A percentile compares a stretch with the other conserved stretches of the same genome.
Evolutionary conservation across 1,140 invertebrate genomes (phyloP).

Genomic region (Druon quercuslanigerum): DNA sequence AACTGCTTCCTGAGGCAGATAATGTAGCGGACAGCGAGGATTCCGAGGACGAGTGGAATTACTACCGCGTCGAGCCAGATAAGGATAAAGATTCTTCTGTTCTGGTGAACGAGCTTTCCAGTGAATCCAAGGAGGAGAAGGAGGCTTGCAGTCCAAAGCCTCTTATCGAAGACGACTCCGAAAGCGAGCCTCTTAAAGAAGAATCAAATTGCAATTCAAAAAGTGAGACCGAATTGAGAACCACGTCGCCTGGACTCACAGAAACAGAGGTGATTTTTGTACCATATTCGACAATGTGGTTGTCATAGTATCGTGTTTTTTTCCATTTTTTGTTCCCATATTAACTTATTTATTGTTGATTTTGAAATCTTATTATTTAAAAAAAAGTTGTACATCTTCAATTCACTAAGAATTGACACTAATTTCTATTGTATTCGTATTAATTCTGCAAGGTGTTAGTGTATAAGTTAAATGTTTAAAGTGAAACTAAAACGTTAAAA

Average conservation of each 20-base stretch:
- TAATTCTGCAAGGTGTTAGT: no score
- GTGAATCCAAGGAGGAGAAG: conserved; percentile 39
- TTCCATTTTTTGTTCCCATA: no score
- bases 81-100: conserved; percentile 58
- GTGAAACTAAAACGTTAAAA: no score
- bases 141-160: conserved; percentile 43
- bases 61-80: conserved; percentile 80
- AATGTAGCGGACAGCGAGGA: conserved; percentile 86
- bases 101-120: conserved; percentile 35
- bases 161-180: conserved; percentile 32
- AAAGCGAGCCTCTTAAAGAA: conserved; percentile 7
- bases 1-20: conserved; percentile 74
- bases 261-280: conserved; percentile 47
- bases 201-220: conserved; percentile 24
- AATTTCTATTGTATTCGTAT: no score
- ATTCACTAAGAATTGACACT: no score
- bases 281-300: neutral
- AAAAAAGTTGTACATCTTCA: no score
- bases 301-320: neutral
- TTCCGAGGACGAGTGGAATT: conserved; percentile 88
- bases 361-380: no score
- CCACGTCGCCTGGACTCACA: conserved; percentile 41
- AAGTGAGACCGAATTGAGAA: conserved; percentile 19
- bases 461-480: no score
- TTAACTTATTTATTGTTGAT: no score